These are phyloP conservation scores for Tenthredo distinguenda DNA, from an alignment of 2,888 invertebrate genomes.

Conservation along the genomic window DNA sequence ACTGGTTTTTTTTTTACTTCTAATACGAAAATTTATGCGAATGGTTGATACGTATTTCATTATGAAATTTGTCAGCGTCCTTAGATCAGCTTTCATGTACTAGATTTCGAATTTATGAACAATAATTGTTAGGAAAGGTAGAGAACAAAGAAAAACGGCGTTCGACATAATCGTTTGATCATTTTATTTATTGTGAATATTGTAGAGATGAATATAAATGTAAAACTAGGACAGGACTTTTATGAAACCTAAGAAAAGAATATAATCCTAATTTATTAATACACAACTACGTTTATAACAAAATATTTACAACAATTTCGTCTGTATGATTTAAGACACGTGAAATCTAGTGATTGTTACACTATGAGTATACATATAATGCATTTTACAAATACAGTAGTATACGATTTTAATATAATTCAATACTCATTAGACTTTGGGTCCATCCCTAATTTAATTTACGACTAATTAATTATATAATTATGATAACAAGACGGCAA, in stretches of 20 bases:
- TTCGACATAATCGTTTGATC: not conserved
- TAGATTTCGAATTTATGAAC: not conserved
- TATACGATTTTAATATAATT: not conserved
- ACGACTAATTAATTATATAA: not conserved
- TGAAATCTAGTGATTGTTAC: conserved; percentile 19
- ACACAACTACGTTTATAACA: conserved; percentile 28
- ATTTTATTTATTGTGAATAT: conserved; percentile 26
- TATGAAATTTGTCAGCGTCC: not conserved
- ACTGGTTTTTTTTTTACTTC: no score
- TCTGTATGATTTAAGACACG: conserved; percentile 3
- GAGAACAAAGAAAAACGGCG: not conserved
- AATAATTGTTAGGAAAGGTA: not conserved
- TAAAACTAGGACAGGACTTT: conserved; percentile 19
- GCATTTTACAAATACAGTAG: conserved; percentile 12
- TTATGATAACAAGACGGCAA: not conserved
- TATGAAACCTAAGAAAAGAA: conserved; percentile 3
- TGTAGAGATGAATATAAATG: conserved; percentile 26
- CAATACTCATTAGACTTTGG: not conserved
- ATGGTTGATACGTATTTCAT: not conserved
- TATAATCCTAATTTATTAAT: conserved; percentile 17
- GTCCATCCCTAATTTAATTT: not conserved
- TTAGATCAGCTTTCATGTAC: not conserved
- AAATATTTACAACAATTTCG: conserved; percentile 43
- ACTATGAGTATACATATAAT: not conserved
- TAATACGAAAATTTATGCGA: no score